A percentile compares a stretch with the other conserved stretches of the same genome.
Evolutionary conservation across 2,888 invertebrate species (phyloP).

Genomic region (Drosophila fulvimacula): DNA sequence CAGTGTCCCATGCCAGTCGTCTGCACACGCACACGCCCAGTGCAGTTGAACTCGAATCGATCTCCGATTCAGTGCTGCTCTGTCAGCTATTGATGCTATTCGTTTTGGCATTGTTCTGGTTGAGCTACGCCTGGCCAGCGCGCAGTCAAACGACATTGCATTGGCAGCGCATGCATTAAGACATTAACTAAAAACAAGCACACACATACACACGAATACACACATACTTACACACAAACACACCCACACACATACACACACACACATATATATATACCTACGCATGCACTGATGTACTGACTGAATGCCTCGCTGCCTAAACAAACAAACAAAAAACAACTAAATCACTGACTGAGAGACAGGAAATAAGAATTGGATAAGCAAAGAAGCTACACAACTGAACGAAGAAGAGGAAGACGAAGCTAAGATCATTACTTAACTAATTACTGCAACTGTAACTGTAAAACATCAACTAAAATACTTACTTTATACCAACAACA

Average conservation of each 20-base stretch:
- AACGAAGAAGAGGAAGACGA: neutral
- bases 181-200: neutral
- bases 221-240: conserved; percentile 14
- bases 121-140: conserved; percentile 43
- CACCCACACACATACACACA: conserved; percentile 18
- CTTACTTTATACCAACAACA: conserved; percentile 65
- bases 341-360: conserved; percentile 79
- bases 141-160: conserved; percentile 33
- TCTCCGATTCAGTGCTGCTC: conserved; percentile 42
- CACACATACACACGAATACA: conserved; percentile 9
- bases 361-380: conserved; percentile 32
- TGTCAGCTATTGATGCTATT: conserved; percentile 47
- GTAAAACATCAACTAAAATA: conserved; percentile 54
- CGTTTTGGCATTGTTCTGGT: conserved; percentile 37
- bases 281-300: conserved; percentile 74
- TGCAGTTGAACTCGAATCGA: conserved; percentile 40
- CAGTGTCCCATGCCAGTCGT: conserved; percentile 15
- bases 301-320: conserved; percentile 78
- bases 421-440: conserved; percentile 29
- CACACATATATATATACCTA: conserved; percentile 29
- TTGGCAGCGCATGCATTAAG: conserved; percentile 52
- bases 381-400: conserved; percentile 12
- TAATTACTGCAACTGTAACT: conserved; percentile 56
- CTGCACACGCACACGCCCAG: conserved; percentile 16
- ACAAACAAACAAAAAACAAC: conserved; percentile 51